Evolutionary conservation across 1,140 invertebrate genomes (phyloP), one percentile per base, ranked within the genome.

Genomic region (Cotesia chilonis): DNA sequence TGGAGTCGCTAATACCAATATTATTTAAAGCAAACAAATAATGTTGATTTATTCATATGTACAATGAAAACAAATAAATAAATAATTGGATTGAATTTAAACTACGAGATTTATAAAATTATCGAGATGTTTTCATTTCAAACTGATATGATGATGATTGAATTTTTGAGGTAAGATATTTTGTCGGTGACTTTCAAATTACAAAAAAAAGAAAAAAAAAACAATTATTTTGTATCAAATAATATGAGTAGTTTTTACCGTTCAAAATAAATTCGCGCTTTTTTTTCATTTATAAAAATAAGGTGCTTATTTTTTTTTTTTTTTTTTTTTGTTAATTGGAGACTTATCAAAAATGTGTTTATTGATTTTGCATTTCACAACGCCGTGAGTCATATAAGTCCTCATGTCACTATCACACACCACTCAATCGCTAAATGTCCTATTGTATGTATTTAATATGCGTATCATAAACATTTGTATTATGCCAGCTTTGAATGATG

Each of bases 121-220:
- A 7, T 66, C 64, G 64, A 66, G 4, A 66, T 66, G 64, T 66
- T 66, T 41, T 66, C 64, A 51, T 20, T 66, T 12, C 64, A 52
- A 52, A 66, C 41, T 66, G 64, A 66, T 66, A 52, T 66, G 47
- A 66, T 66, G 64, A 66, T 66, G 64, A 51, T 66, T 20, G 64
- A 66, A 66, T 66, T 66, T 52, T 66, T 66, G 3, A 51, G 64
- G 64, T 66, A 37, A 66, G 41, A 52, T 9, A 60, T 60, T 60
- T 9, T 60, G 9, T 35, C 28, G 36, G 9, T 60, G 41, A 10
- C 10, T 28, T 28, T 28, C 28, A 28, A 28, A 57, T 51, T 9
- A 57, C 17, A 57, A 14, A n/a, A 10, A 57, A 12, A 51, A 51
- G 1, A 51, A 51, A 9, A n/a, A n/a, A 51, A 51, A 51, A 51